A percentile compares a stretch with the other conserved stretches of the same genome.
phyloP scores from a whole-genome alignment of 2,888 invertebrate genomes.

The Hermaeophaga mercurialis region DNA sequence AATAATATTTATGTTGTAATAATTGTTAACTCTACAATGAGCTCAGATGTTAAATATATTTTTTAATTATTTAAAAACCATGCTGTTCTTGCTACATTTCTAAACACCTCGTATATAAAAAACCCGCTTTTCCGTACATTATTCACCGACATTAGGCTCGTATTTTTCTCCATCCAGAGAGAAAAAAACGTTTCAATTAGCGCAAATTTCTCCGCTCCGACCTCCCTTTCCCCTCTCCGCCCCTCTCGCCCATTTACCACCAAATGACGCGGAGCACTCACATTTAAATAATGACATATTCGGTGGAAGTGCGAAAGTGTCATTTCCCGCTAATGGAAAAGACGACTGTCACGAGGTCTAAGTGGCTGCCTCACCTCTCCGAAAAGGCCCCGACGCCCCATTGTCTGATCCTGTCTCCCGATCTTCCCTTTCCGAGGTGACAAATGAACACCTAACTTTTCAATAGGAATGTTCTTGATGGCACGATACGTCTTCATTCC shows the following conservation, averaged over 20 bases:
- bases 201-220: not conserved
- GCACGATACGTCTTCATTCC: slow-evolving; percentile 14
- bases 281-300: slow-evolving; percentile 54
- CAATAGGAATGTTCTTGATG: slow-evolving; percentile 39
- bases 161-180: too few species aligned
- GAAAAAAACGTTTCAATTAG: slow-evolving; percentile 1
- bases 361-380: slow-evolving; percentile 47
- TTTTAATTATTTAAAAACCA: too few species aligned
- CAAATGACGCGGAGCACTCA: slow-evolving; percentile 39
- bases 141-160: too few species aligned
- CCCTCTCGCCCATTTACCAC: not conserved
- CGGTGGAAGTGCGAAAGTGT: slow-evolving; percentile 40
- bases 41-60: too few species aligned
- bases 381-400: not conserved
- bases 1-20: too few species aligned
- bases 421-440: slow-evolving; percentile 44
- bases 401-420: slow-evolving; percentile 30
- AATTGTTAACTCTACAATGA: too few species aligned
- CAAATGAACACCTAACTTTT: slow-evolving; percentile 56
- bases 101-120: too few species aligned
- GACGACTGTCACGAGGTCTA: slow-evolving; percentile 52
- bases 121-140: too few species aligned
- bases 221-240: not conserved
- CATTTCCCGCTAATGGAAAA: slow-evolving; percentile 51
- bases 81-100: too few species aligned